Evolutionary conservation across 2,888 invertebrate genomes (phyloP).

Genomic region (Leucozona laternaria): DNA sequence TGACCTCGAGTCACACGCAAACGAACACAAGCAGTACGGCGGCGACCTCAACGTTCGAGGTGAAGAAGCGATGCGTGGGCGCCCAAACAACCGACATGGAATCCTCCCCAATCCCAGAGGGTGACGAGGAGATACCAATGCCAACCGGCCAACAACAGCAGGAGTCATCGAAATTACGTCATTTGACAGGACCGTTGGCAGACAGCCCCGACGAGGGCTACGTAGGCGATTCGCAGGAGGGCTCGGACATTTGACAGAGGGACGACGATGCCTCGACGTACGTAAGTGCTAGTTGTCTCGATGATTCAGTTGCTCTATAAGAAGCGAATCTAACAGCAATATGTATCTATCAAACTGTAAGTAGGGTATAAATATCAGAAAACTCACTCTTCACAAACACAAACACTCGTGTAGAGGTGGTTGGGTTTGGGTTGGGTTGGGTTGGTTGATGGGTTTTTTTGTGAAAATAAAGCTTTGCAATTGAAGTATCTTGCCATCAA

Average conservation of each 20-base stretch:
- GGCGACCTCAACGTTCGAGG: conserved; percentile 81
- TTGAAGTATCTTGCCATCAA: conserved; percentile 36
- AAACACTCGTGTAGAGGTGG: not conserved
- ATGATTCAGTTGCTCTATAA: conserved; percentile 83
- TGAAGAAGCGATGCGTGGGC: conserved; percentile 85
- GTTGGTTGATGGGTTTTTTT: conserved; percentile 18
- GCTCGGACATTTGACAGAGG: conserved; percentile 88
- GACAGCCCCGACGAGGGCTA: conserved; percentile 95
- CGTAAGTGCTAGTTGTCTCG: conserved; percentile 79
- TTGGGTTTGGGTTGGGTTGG: not conserved
- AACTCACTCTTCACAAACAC: not conserved
- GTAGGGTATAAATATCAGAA: conserved; percentile 38
- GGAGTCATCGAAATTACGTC: conserved; percentile 85
- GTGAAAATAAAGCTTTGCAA: conserved; percentile 55
- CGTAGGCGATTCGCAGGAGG: conserved; percentile 89
- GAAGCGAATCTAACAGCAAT: conserved; percentile 46
- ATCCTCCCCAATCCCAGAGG: conserved; percentile 83
- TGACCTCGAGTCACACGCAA: conserved; percentile 81
- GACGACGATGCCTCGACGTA: conserved; percentile 76
- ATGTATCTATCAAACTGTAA: conserved; percentile 48
- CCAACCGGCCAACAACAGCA: conserved; percentile 79
- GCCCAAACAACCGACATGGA: conserved; percentile 86
- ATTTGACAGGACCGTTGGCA: conserved; percentile 85
- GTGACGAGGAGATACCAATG: conserved; percentile 82
- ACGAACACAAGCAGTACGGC: conserved; percentile 74